Base-by-base conservation (phyloP, 1,140 invertebrate species). In the Proales similis region DNA sequence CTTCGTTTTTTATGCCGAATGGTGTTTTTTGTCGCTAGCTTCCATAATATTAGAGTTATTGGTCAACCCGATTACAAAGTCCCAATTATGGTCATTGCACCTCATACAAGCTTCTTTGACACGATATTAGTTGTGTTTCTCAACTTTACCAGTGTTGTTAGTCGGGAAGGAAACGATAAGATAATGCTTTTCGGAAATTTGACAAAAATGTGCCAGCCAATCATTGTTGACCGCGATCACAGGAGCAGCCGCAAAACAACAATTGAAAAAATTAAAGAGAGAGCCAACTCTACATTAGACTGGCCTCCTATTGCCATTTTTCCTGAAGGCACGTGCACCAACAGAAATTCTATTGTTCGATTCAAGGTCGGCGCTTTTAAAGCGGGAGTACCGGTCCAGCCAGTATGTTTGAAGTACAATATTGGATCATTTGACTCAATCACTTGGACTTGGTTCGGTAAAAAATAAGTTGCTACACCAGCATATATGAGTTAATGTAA, bases 391-490 rank as follows among this genome's bases (percentile, higher is more conserved):
- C 89, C 91, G 0, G 86, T 96, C 0, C 91, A 96, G 71, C 91
- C 91, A 0, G 88, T 94, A 5, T 85, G 88, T 66, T 84, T 96
- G 46, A 81, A 86, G 48, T 95, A 93, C 75, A 87, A 87, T 0
- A 94, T 94, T 70, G 85, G 85, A 70, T 78, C 86, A 67, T 57
- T 57, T 11, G 89, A 96, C 71, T 91, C 89, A 2, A 83, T 90
- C 36, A 91, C 90, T 0, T 96, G 91, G 91, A 95, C 90, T 3
- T 96, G 91, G 90, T 88, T n/a, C n/a, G n/a, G n/a, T n/a, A n/a
- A n/a, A n/a, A n/a, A n/a, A n/a, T n/a, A n/a, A n/a, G n/a, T n/a
- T n/a, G n/a, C n/a, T n/a, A n/a, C n/a, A n/a, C n/a, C n/a, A n/a
- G n/a, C n/a, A n/a, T n/a, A n/a, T n/a, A n/a, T n/a, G n/a, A n/a